Conservation (phyloP, 1,140 invertebrate species). For the Leptoteleia sp. region DNA sequence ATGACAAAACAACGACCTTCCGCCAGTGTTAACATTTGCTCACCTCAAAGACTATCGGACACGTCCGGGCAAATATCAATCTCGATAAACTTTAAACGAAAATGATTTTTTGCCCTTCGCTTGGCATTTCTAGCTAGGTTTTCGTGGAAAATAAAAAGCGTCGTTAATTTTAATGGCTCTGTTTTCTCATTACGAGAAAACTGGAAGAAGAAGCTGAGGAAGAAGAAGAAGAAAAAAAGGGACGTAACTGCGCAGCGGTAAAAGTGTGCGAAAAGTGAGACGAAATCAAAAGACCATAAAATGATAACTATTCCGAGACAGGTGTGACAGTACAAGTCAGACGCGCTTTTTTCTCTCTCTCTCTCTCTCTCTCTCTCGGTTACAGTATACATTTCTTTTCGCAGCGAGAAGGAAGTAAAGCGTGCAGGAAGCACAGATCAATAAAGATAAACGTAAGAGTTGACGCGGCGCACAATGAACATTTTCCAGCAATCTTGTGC, state of each 20-base stretch:
- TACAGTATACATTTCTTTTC: constrained; percentile 31
- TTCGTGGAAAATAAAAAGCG: constrained; percentile 15
- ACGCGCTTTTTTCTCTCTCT: constrained; percentile 24
- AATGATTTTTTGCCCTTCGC: not conserved
- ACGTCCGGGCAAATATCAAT: not conserved
- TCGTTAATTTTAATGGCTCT: constrained; percentile 21
- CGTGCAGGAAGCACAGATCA: constrained; percentile 35
- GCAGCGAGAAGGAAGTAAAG: constrained; percentile 34
- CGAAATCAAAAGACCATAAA: constrained; percentile 52
- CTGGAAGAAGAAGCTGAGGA: no score
- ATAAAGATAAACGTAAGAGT: constrained; percentile 46
- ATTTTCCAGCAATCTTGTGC: constrained; percentile 38
- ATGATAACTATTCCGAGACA: constrained; percentile 30
- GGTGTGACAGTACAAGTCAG: constrained; percentile 24
- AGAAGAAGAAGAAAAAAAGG: no score
- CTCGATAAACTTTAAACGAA: not conserved
- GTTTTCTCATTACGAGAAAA: constrained; percentile 38
- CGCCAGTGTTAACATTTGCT: constrained; percentile 17
- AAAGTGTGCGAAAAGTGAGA: constrained; percentile 33
- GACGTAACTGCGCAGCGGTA: constrained; percentile 22
- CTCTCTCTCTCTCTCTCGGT: no score
- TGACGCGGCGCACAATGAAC: constrained; percentile 30
- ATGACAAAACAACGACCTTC: constrained; percentile 32
- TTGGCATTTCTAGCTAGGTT: not conserved
- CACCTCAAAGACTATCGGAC: not conserved